Conservation (phyloP, 2,888 invertebrate species). For the Tetragonula carbonaria region DNA sequence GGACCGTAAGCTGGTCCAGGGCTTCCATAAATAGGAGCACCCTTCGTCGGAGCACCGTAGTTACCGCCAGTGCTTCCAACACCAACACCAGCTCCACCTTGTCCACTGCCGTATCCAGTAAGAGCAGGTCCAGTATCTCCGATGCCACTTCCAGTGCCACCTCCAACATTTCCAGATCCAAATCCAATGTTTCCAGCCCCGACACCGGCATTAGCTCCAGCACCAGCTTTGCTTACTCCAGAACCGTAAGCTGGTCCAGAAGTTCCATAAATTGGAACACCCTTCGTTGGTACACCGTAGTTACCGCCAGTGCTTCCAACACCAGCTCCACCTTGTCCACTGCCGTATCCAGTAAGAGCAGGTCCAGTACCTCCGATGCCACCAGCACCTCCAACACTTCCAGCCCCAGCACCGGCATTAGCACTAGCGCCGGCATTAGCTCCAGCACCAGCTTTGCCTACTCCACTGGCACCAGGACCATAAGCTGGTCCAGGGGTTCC, state of each 20-base stretch:
- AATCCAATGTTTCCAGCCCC: too few relatives aligned
- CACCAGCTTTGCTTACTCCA: background rate
- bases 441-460: background rate
- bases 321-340: background rate
- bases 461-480: background rate
- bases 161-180: constrained; percentile 9
- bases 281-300: background rate
- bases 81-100: background rate
- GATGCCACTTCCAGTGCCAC: background rate
- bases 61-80: background rate
- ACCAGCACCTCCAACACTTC: background rate
- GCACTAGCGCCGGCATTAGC: background rate
- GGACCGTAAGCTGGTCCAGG: background rate
- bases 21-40: background rate
- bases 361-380: background rate
- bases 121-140: background rate
- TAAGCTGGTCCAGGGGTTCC: constrained; percentile 4
- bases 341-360: too few relatives aligned
- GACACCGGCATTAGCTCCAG: background rate
- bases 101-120: too few relatives aligned
- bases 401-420: background rate
- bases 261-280: background rate
- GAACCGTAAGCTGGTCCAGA: background rate
- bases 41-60: constrained; percentile 1
- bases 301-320: background rate